Evolutionary conservation across 2,888 invertebrate species (phyloP).

Genomic region (Arenicola marina): DNA sequence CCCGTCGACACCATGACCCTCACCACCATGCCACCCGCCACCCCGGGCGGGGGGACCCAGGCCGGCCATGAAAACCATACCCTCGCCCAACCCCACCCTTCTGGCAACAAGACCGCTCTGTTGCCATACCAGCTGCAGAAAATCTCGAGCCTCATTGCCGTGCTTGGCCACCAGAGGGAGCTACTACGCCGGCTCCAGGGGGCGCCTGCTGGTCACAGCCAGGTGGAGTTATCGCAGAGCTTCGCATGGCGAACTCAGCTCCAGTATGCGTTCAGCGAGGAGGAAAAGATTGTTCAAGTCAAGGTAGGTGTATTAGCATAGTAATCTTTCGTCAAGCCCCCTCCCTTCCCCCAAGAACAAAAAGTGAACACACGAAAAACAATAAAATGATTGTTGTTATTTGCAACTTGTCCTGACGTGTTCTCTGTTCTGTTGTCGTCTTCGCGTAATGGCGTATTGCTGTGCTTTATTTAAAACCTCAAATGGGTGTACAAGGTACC

Average conservation of each 20-base stretch:
- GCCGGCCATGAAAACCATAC: conserved; percentile 29
- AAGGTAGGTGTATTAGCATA: conserved; percentile 35
- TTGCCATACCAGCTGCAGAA: conserved; percentile 57
- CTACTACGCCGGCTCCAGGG: conserved; percentile 29
- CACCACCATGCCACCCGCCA: conserved; percentile 16
- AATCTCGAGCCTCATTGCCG: conserved; percentile 44
- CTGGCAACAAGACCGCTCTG: conserved; percentile 32
- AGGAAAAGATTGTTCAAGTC: conserved; percentile 35
- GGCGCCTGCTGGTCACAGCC: background rate
- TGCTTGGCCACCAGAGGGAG: conserved; percentile 49
- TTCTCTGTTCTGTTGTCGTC: too few relatives aligned
- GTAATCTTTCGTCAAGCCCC: too few relatives aligned
- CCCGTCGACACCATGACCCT: conserved; percentile 55
- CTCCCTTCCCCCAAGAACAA: too few relatives aligned
- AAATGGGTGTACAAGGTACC: too few relatives aligned
- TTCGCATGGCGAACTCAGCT: conserved; percentile 51
- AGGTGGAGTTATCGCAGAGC: conserved; percentile 17
- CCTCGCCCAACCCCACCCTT: conserved; percentile 4
- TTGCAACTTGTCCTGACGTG: too few relatives aligned
- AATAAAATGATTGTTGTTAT: too few relatives aligned
- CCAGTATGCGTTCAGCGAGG: conserved; percentile 24
- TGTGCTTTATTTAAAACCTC: too few relatives aligned
- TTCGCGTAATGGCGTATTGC: too few relatives aligned
- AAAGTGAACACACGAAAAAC: too few relatives aligned
- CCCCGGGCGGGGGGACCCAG: conserved; percentile 24